Evolutionary conservation across 2,888 invertebrate genomes (phyloP).

Genomic region (Drosophila melanocephala): DNA sequence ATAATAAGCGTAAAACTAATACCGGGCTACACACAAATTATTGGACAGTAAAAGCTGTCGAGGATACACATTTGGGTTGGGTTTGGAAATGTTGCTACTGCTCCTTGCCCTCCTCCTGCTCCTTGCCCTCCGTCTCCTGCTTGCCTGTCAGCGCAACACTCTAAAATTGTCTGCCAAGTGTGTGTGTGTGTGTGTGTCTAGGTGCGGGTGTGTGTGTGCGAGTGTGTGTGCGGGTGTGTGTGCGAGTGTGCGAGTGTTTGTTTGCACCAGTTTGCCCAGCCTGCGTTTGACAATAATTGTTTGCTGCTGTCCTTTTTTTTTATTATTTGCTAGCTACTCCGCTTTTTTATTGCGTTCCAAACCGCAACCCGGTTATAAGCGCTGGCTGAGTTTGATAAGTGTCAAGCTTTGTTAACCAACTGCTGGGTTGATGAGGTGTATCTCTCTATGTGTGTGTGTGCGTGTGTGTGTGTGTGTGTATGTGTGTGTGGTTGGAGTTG

Average conservation of each 20-base stretch:
- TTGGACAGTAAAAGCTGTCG: slow-evolving; percentile 62
- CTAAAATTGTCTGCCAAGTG: slow-evolving; percentile 46
- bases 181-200: slow-evolving; percentile 10
- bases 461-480: neutral
- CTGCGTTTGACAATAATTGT: slow-evolving; percentile 79
- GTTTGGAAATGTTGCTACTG: neutral
- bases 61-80: slow-evolving; percentile 1
- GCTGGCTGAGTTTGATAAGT: slow-evolving; percentile 63
- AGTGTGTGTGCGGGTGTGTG: slow-evolving; percentile 14
- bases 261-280: slow-evolving; percentile 38
- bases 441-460: neutral
- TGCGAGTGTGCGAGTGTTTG: slow-evolving; percentile 18
- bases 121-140: neutral
- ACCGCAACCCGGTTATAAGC: slow-evolving; percentile 64
- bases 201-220: slow-evolving; percentile 1
- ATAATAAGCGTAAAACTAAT: slow-evolving; percentile 71
- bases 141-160: slow-evolving; percentile 35
- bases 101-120: neutral
- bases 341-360: slow-evolving; percentile 62
- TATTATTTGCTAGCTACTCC: slow-evolving; percentile 58
- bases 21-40: slow-evolving; percentile 55
- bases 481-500: neutral
- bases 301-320: slow-evolving; percentile 62
- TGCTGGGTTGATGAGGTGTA: slow-evolving; percentile 31
- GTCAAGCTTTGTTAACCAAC: slow-evolving; percentile 67